Base-by-base conservation (phyloP, 2,113 vertebrate species). In the Hydrolagus affinis region DNA sequence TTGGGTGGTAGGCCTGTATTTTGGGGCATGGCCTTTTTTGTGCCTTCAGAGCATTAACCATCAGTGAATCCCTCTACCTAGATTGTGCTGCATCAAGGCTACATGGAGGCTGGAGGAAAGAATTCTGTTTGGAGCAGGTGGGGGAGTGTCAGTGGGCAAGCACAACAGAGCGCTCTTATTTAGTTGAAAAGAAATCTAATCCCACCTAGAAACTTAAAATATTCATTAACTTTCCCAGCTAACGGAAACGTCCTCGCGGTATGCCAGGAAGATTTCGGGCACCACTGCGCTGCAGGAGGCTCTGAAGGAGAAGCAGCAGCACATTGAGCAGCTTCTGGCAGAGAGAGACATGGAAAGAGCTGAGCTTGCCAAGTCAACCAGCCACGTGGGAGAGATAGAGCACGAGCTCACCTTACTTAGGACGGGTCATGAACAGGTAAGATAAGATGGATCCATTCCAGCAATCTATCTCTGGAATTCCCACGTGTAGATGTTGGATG, bases 251-350 rank as follows among this genome's bases (percentile, higher is more conserved):
- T 99, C 98, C 0, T 98, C 98, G 0, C 92, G 98, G 10, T 99
- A 99, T 86, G 94, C 93, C 87, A 94, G 98, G 66, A 99, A 99
- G 92, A 99, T 99, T 89, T 98, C 98, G 4, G 97, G 97, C 88
- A 98, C 96, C 89, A 99, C 98, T 0, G 98, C 98, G 23, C 90
- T 99, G 57, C 97, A 98, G 91, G 98, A 99, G 90, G 97, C 97
- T 0, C 92, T 99, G 89, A 99, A 98, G 91, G 98, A 99, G 93
- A 99, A 99, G 88, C 97, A 99, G 91, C 97, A 99, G 90, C 98
- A 99, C 90, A 99, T 99, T 72, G 97, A 99, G 87, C 98, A 99
- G 90, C 95, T 99, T 78, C 93, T 99, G 92, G 97, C 96, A 11
- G 97, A 99, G 89, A 92, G 97, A 87, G 97, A 99, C 90, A 92